Evolutionary conservation across 2,113 vertebrate species (phyloP).

Genomic region (Semnopithecus entellus): DNA sequence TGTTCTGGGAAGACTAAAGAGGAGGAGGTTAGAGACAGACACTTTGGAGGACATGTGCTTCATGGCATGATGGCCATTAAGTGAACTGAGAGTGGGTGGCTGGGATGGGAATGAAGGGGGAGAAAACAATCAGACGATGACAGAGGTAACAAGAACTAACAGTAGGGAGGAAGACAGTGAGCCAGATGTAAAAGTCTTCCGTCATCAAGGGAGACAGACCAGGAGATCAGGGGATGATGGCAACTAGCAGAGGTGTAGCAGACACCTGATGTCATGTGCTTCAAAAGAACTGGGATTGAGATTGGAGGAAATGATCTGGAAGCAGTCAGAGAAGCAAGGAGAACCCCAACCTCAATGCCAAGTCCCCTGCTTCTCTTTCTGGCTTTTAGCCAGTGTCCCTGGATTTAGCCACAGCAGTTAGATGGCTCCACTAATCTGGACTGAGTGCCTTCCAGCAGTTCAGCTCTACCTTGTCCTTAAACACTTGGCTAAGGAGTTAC

Average conservation of each 20-base stretch:
- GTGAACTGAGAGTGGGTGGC: neutral
- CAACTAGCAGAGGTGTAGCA: neutral
- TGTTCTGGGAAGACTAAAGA: neutral
- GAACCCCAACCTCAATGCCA: neutral
- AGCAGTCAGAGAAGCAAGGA: neutral
- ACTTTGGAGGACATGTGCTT: neutral
- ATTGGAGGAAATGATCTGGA: neutral
- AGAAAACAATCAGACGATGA: neutral
- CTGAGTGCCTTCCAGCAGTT: neutral
- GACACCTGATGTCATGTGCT: neutral
- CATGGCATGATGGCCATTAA: neutral
- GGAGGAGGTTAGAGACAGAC: neutral
- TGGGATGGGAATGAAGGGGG: neutral
- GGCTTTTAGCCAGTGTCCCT: neutral
- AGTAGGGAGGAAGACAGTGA: neutral
- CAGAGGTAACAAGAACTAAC: neutral
- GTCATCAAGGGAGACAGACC: neutral
- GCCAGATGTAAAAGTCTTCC: neutral
- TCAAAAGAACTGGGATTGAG: neutral
- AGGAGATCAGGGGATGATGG: neutral
- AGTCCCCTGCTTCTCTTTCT: neutral
- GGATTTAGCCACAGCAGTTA: neutral
- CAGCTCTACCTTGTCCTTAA: neutral
- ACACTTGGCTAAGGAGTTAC: neutral
- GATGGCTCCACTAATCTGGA: neutral